phyloP scores from a whole-genome alignment of 2,113 vertebrate genomes.

The Bucco capensis region DNA sequence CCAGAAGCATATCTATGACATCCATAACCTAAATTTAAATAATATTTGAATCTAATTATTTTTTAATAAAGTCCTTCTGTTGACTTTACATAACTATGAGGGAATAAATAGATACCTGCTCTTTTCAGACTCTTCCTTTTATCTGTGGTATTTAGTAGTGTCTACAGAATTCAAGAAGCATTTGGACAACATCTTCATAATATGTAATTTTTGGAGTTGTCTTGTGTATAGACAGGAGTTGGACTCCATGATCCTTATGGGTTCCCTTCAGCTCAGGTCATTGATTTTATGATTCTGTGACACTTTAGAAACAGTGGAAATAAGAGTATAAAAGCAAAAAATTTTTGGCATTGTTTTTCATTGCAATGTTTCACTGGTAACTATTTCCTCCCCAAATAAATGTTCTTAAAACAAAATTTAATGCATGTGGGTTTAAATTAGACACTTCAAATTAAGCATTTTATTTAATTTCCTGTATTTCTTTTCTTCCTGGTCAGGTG shows the following conservation, averaged over 20 bases:
- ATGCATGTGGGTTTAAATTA: background rate
- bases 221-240: no score
- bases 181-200: no score
- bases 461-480: background rate
- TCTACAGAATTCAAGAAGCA: no score
- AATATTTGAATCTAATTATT: background rate
- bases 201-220: no score
- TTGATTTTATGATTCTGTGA: no score
- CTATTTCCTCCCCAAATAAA: background rate
- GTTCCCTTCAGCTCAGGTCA: no score
- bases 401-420: background rate
- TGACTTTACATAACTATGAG: background rate
- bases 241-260: no score
- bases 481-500: background rate
- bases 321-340: background rate
- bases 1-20: background rate
- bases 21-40: background rate
- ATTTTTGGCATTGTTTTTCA: background rate
- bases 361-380: background rate
- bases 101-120: background rate
- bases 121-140: background rate
- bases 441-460: background rate
- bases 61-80: background rate
- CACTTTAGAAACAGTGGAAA: background rate
- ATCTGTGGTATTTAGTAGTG: background rate